Conservation (phyloP, 2,888 invertebrate genomes). For the Dasypogon diadema region DNA sequence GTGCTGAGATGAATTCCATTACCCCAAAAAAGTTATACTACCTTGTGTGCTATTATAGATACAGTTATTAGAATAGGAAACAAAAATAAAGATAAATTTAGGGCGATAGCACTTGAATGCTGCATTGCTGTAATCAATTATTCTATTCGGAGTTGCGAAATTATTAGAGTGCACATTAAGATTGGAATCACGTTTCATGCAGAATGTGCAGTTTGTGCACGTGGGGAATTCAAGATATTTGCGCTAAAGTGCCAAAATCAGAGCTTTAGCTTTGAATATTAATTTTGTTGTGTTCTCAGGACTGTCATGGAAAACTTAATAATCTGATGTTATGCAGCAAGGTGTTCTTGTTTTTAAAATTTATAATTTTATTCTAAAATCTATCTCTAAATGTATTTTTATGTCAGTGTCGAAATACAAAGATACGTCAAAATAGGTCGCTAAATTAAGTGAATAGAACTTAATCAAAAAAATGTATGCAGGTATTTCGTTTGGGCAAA, state of each 20-base stretch:
- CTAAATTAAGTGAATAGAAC: too few species aligned
- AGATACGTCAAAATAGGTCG: too few species aligned
- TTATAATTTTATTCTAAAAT: too few species aligned
- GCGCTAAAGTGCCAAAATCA: neutral
- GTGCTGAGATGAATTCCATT: too few species aligned
- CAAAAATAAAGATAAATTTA: neutral
- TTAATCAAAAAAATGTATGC: too few species aligned
- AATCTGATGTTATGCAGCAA: neutral
- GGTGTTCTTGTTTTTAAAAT: neutral
- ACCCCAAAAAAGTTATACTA: too few species aligned
- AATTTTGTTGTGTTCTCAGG: conserved; percentile 5
- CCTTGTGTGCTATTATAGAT: too few species aligned
- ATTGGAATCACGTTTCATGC: conserved; percentile 34
- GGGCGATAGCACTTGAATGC: neutral
- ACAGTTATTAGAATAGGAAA: too few species aligned
- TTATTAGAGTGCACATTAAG: conserved; percentile 25
- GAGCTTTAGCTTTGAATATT: conserved; percentile 15
- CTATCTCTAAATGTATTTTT: too few species aligned
- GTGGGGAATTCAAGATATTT: conserved; percentile 18
- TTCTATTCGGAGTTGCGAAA: conserved; percentile 4
- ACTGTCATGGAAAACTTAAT: too few species aligned
- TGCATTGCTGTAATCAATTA: conserved; percentile 32
- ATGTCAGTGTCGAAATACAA: too few species aligned
- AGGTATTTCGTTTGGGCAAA: too few species aligned
- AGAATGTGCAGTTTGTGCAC: conserved; percentile 18